Base-by-base conservation (phyloP, 2,113 vertebrate species). In the Crotalus tigris region DNA sequence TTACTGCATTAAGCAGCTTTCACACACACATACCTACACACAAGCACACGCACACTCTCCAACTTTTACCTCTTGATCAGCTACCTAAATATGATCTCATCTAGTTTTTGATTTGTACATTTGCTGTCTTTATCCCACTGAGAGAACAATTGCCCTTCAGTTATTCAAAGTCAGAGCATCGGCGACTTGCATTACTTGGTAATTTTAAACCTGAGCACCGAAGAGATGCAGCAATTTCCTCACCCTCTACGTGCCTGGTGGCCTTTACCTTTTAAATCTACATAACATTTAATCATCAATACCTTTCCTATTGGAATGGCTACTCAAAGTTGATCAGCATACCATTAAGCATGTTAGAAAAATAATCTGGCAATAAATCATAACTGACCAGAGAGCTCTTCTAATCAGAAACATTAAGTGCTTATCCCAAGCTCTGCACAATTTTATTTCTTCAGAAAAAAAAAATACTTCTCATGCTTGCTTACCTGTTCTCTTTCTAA, bases 401-500 rank as follows among this genome's bases (percentile, higher is more conserved):
- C 86, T 53, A 88, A 88, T 2, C 0, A 86, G 39, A n/a, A 85
- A 59, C 49, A 44, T 69, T 58, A 59, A 92, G 69, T 57, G 57
- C 91, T 90, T 90, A 69, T 90, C 87, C 87, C 91, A 94, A 0
- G 21, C 54, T 26, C 44, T 1, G 19, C 93, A 89, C 39, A 3
- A 91, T 53, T 46, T 55, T 87, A 92, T 90, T 90, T 89, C 89
- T 89, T 81, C 64, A 85, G 75, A 39, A 58, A 55, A 89, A 89
- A 86, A 85, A 87, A 93, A 89, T 0, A 59, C 64, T 85, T 86
- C 46, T 92, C 91, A 87, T 58, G 29, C 92, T 92, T 61, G 93
- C 96, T 97, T 97, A 97, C 97, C 98, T 96, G 96, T 91, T 81
- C 89, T 69, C 91, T 88, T 90, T 94, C 92, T 94, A 94, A 95